Percentiles rank a stretch among this genome's conserved stretches.
These are phyloP conservation scores for Bombus fervidus DNA, from an alignment of 1,140 invertebrate species.

Conservation along the genomic window DNA sequence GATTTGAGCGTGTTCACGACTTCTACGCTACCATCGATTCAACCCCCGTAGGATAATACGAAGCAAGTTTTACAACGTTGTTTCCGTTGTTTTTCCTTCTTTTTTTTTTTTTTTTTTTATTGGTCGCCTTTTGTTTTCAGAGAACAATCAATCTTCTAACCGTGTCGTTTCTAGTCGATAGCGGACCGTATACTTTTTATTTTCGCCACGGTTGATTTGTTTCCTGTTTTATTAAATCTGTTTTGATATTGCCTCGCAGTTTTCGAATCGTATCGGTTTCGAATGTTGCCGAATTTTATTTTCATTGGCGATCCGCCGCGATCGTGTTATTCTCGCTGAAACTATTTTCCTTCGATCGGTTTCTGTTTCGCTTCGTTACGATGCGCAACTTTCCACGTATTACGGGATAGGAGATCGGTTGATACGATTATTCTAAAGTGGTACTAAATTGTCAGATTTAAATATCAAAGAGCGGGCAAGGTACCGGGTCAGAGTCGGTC, in stretches of 20 bases:
- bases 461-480: neutral
- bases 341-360: neutral
- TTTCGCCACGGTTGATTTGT: neutral
- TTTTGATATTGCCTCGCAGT: neutral
- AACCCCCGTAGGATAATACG: neutral
- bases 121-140: neutral
- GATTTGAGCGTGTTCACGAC: neutral
- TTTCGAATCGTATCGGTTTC: conserved; percentile 1
- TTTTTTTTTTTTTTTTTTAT: neutral
- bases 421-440: neutral
- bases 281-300: neutral
- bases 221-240: neutral
- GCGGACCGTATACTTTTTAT: neutral
- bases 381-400: neutral
- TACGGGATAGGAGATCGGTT: neutral
- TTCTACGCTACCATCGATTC: neutral
- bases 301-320: neutral
- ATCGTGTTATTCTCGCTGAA: neutral
- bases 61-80: neutral
- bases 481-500: neutral
- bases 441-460: neutral
- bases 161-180: neutral
- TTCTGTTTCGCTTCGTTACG: neutral
- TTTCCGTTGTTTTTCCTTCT: neutral
- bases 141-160: neutral